Base-by-base conservation (phyloP, 2,797 vertebrate genomes). In the Pseudochaenichthys georgianus region DNA sequence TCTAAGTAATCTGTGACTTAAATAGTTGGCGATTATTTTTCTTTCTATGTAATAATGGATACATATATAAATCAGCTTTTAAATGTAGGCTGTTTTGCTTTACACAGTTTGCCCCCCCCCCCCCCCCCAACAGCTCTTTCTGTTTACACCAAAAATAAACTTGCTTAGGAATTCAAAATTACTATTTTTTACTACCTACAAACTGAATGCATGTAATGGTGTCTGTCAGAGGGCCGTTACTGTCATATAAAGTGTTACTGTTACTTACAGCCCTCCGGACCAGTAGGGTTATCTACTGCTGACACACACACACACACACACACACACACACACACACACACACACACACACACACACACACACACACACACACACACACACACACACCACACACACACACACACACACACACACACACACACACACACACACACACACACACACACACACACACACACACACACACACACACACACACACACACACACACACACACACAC, bases 71-170 rank as follows among this genome's bases (percentile, higher is more conserved):
- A 38, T 38, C 34, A 34, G 0, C n/a, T 41, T 21, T 45, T 38
- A 19, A n/a, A 0, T 34, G 43, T 4, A 45, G 34, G 34, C 9
- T 2, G 7, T 2, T 42, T 64, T 70, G 38, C n/a, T 5, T 11
- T 42, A n/a, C 34, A 34, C 34, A 34, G 34, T 34, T 7, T 13
- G 13, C n/a, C n/a, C n/a, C n/a, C 12, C 1, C n/a, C 31, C 54
- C 9, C 3, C 7, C 5, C 12, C 1, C 3, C 11, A 7, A 16
- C 3, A 28, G 23, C 23, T 28, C 34, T 70, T 64, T 75, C 57
- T 61, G 11, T 76, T 84, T 69, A 47, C 23, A 34, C 1, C 7
- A 64, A 58, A 80, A 0, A 48, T 57, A 75, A 84, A 77, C 23
- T 10, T 9, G 13, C 9, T 15, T 70, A 54, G 1, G 1, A 13